phyloP scores from a whole-genome alignment of 2,888 invertebrate genomes.

The Caenorhabditis parvicauda region DNA sequence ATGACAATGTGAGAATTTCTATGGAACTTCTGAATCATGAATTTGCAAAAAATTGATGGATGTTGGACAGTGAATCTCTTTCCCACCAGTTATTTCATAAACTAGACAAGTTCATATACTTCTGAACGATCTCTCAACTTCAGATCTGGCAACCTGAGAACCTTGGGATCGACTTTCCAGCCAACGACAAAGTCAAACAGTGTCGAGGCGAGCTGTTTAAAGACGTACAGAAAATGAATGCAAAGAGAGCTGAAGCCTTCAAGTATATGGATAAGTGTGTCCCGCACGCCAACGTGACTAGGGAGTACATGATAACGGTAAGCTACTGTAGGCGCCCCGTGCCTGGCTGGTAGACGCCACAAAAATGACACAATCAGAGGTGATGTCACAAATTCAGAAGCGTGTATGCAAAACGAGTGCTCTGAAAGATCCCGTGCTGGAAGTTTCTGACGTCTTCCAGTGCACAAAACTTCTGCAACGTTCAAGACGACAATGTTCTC shows the following conservation, averaged over 20 bases:
- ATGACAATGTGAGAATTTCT: slow-evolving; percentile 4
- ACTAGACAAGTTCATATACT: no score
- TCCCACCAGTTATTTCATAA: no score
- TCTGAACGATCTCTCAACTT: no score
- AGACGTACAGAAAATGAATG: slow-evolving; percentile 19
- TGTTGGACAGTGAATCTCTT: no score
- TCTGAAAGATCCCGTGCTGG: no score
- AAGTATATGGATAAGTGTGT: slow-evolving; percentile 37
- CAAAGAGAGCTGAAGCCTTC: slow-evolving; percentile 23
- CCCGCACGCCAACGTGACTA: slow-evolving; percentile 33
- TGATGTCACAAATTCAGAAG: slow-evolving; percentile 1
- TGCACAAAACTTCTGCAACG: no score
- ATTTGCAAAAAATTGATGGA: no score
- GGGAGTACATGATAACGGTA: slow-evolving; percentile 30
- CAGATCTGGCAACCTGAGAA: slow-evolving; percentile 14
- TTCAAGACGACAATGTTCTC: slow-evolving; percentile 27
- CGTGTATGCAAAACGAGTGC: slow-evolving; percentile 18
- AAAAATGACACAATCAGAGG: neutral
- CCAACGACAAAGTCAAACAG: neutral
- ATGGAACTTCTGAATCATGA: neutral
- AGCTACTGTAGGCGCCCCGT: neutral
- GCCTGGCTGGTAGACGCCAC: neutral
- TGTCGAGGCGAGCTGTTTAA: slow-evolving; percentile 9
- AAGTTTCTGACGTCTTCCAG: no score
- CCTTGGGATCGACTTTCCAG: slow-evolving; percentile 3